Percentiles rank a stretch among this genome's conserved stretches.
These are phyloP conservation scores for Semaprochilodus insignis DNA, from an alignment of 2,797 vertebrate genomes.

Conservation along the genomic window DNA sequence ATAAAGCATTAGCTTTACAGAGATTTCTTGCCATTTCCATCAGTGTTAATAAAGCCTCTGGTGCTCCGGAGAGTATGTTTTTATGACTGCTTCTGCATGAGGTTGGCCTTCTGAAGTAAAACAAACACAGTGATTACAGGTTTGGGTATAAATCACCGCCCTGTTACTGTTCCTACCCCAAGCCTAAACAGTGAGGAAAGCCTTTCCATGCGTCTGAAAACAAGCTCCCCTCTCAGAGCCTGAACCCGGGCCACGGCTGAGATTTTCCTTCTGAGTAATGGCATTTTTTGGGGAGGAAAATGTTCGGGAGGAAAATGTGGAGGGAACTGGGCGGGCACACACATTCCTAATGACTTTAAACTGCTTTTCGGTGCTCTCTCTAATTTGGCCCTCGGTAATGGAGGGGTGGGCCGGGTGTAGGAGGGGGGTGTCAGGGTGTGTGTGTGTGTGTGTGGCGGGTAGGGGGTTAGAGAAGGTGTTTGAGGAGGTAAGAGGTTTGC, in stretches of 20 bases:
- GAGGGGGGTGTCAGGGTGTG: constrained; percentile 19
- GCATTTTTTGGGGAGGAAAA: background rate
- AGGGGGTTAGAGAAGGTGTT: background rate
- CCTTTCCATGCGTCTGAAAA: constrained; percentile 26
- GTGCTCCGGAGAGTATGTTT: background rate
- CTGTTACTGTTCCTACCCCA: constrained; percentile 1
- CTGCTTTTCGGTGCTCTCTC: constrained; percentile 32
- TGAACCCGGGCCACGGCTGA: background rate
- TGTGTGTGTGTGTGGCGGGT: constrained; percentile 17
- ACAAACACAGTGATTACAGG: constrained; percentile 37
- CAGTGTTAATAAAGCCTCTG: background rate
- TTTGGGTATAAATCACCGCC: constrained; percentile 33
- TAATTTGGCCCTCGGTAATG: constrained; percentile 48
- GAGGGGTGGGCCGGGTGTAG: constrained; percentile 40
- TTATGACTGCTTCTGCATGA: background rate
- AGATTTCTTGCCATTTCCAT: too few relatives aligned
- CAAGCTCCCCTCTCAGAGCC: constrained; percentile 4
- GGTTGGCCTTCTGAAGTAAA: constrained; percentile 33
- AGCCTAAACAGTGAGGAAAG: constrained; percentile 24
- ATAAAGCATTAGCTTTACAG: too few relatives aligned
- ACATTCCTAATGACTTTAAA: constrained; percentile 25
- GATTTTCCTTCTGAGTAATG: background rate
- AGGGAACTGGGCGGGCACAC: constrained; percentile 31
- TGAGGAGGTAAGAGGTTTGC: constrained; percentile 46
- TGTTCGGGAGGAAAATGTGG: background rate